Conservation (phyloP, 2,888 invertebrate genomes). For the Tenthredo scrophulariae region DNA sequence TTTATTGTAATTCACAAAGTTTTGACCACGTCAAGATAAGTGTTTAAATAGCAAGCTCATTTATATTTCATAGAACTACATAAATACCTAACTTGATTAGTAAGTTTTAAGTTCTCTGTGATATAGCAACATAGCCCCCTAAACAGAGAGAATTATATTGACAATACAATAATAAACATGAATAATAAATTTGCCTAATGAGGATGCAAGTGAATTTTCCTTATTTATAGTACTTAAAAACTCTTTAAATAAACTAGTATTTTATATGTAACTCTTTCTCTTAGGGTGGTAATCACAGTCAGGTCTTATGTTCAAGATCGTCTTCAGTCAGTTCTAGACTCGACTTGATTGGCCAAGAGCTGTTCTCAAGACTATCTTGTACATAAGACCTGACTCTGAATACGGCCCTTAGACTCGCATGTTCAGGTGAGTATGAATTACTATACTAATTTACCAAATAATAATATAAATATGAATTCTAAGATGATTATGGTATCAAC, state of each 20-base stretch:
- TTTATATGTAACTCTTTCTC: not conserved
- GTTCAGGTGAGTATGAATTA: not conserved
- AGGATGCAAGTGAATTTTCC: slow-evolving; percentile 23
- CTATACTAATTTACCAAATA: not conserved
- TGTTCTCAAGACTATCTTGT: too few species aligned
- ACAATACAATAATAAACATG: slow-evolving; percentile 48
- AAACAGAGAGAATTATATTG: slow-evolving; percentile 67
- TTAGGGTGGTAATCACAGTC: too few species aligned
- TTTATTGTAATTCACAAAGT: slow-evolving; percentile 64
- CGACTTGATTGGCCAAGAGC: too few species aligned
- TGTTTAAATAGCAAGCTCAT: slow-evolving; percentile 46
- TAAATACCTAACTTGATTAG: slow-evolving; percentile 40
- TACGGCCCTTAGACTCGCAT: not conserved
- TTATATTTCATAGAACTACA: slow-evolving; percentile 42
- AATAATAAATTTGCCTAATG: slow-evolving; percentile 72
- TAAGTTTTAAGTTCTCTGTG: slow-evolving; percentile 72
- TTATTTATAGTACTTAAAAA: slow-evolving; percentile 30
- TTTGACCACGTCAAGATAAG: slow-evolving; percentile 27
- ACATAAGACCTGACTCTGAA: too few species aligned
- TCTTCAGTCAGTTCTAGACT: too few species aligned
- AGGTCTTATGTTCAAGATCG: too few species aligned
- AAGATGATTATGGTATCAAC: not conserved
- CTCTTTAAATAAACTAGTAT: not conserved
- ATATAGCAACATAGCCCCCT: slow-evolving; percentile 72
- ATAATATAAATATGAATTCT: not conserved